phyloP scores from a whole-genome alignment of 1,140 invertebrate genomes.

The Helicoverpa zea region DNA sequence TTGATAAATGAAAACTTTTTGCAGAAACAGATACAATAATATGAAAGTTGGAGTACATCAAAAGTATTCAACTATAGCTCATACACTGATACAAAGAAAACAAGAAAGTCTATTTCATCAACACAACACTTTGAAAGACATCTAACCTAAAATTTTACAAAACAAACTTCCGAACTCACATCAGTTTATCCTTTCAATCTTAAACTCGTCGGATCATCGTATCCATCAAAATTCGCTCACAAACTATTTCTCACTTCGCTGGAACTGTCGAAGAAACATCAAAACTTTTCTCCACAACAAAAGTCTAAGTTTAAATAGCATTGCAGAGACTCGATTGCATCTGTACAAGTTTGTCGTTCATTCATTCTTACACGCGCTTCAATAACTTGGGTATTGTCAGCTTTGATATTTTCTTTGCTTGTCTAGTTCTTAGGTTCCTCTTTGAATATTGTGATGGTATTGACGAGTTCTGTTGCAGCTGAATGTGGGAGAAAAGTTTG shows the following conservation, averaged over 20 bases:
- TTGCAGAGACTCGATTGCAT: conserved; percentile 32
- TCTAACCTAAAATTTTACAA: background rate
- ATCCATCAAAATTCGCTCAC: conserved; percentile 33
- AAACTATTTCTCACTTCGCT: conserved; percentile 22
- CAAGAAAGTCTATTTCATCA: background rate
- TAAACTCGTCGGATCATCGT: conserved; percentile 30
- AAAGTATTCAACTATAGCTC: no score
- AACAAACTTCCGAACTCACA: conserved; percentile 1
- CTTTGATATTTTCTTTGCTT: conserved; percentile 15
- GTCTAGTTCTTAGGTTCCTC: background rate
- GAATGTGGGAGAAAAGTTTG: background rate
- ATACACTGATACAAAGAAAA: no score
- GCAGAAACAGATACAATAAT: no score
- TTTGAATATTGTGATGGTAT: conserved; percentile 22
- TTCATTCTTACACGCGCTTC: conserved; percentile 29
- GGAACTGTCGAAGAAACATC: background rate
- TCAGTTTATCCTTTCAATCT: conserved; percentile 22
- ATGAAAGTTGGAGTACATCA: no score
- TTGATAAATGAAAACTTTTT: no score
- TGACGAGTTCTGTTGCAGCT: background rate
- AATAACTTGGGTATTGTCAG: conserved; percentile 35
- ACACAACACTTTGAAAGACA: background rate
- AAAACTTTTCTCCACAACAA: conserved; percentile 34
- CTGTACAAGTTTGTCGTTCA: conserved; percentile 30
- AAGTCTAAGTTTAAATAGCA: conserved; percentile 37